Conservation (phyloP, 2,113 vertebrate species). For the Todiramphus chloris region DNA sequence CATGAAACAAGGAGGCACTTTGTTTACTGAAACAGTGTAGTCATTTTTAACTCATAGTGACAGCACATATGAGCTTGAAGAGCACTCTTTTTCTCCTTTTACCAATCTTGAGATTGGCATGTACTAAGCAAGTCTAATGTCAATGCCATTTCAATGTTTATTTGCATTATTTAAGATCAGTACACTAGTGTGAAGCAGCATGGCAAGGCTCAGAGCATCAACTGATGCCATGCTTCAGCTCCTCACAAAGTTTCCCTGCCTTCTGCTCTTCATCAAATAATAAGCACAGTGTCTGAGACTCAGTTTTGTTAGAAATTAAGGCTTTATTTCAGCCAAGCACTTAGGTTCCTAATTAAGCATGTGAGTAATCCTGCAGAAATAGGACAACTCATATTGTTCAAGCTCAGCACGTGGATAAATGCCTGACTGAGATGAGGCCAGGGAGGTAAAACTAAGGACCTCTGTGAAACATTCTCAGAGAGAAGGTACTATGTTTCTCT, state of each 20-base stretch:
- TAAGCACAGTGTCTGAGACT: background rate
- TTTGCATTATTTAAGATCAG: conserved; percentile 1
- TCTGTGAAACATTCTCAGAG: background rate
- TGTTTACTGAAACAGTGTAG: background rate
- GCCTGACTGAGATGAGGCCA: background rate
- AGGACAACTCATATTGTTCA: conserved; percentile 27
- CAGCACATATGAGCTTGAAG: background rate
- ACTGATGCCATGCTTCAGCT: conserved; percentile 33
- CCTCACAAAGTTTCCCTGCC: background rate
- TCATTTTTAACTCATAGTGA: background rate
- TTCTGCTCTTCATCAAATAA: conserved; percentile 20
- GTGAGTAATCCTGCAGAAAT: conserved; percentile 33
- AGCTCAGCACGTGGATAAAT: background rate
- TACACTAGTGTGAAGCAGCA: background rate
- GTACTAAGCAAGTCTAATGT: background rate
- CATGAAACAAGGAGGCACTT: background rate
- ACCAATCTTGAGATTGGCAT: background rate
- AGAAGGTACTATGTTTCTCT: background rate
- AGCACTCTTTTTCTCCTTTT: background rate
- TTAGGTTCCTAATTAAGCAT: conserved; percentile 52
- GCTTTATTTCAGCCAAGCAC: conserved; percentile 16
- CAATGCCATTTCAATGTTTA: background rate
- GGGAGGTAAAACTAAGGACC: background rate
- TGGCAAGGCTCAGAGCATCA: background rate
- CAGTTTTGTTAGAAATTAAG: conserved; percentile 26